Percentiles rank a stretch among this genome's conserved stretches.
Conservation (phyloP, 2,797 vertebrate species). For the Cossypha niveicapilla region DNA sequence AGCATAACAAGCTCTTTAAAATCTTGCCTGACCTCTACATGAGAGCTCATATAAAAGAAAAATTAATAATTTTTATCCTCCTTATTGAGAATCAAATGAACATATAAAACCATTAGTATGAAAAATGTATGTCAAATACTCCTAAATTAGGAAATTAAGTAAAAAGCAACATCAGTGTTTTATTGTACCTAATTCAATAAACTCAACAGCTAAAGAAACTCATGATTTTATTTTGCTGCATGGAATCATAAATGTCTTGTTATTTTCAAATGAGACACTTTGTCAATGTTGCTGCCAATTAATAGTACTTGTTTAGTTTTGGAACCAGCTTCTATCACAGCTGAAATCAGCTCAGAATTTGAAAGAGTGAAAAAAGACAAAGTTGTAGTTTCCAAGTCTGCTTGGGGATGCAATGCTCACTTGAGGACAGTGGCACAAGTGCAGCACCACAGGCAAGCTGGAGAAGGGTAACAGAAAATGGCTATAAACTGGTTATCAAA, state of each 20-base stretch:
- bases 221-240: not conserved
- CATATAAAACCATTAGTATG: not conserved
- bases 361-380: not conserved
- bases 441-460: fast-evolving
- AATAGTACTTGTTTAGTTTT: not conserved
- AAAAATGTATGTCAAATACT: not conserved
- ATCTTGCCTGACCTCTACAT: not conserved
- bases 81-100: not conserved
- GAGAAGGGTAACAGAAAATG: not conserved
- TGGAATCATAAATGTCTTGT: not conserved
- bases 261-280: slow-evolving; percentile 8
- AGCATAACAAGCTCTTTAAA: not conserved
- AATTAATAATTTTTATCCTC: not conserved
- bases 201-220: not conserved
- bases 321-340: not conserved
- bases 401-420: not conserved
- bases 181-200: not conserved
- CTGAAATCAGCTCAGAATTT: not conserved
- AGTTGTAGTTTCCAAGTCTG: not conserved
- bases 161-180: not conserved
- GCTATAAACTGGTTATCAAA: not conserved
- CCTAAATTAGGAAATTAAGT: not conserved
- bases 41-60: not conserved
- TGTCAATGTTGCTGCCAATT: not conserved
- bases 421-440: not conserved